phyloP scores from a whole-genome alignment of 1,140 invertebrate genomes.

The Achroia grisella region DNA sequence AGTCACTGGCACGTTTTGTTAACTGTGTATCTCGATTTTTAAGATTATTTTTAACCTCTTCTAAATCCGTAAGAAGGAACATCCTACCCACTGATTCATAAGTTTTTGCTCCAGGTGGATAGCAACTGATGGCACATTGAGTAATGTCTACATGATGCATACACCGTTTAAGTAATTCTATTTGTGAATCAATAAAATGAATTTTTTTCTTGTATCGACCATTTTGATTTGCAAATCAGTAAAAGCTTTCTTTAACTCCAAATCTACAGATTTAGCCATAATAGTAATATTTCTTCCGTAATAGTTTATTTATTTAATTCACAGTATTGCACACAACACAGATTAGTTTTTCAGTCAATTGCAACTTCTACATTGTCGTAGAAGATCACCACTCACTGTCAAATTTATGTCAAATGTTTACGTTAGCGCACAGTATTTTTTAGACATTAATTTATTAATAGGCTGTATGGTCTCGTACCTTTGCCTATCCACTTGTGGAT shows the following conservation, averaged over 20 bases:
- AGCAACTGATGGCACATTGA: constrained; percentile 72
- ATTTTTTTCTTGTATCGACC: constrained; percentile 86
- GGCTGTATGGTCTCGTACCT: no score
- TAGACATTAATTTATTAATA: no score
- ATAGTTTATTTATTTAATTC: no score
- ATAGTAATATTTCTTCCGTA: no score
- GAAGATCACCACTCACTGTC: no score
- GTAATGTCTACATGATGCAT: constrained; percentile 84
- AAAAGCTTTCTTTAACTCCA: constrained; percentile 83
- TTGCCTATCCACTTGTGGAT: no score
- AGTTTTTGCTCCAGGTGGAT: constrained; percentile 78
- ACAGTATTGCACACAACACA: no score
- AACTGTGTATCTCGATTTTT: constrained; percentile 76
- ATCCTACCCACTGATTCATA: constrained; percentile 89
- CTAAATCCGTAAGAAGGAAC: constrained; percentile 84
- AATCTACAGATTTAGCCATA: constrained; percentile 66
- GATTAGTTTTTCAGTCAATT: no score
- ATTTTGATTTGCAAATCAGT: constrained; percentile 88
- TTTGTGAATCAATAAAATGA: constrained; percentile 85
- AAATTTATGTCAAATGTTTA: no score
- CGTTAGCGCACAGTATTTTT: no score
- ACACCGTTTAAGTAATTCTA: constrained; percentile 79
- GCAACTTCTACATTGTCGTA: no score
- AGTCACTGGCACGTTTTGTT: constrained; percentile 81
- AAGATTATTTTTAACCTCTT: constrained; percentile 79